Base-by-base conservation (phyloP, 2,797 vertebrate genomes). In the Leuciscus waleckii region DNA sequence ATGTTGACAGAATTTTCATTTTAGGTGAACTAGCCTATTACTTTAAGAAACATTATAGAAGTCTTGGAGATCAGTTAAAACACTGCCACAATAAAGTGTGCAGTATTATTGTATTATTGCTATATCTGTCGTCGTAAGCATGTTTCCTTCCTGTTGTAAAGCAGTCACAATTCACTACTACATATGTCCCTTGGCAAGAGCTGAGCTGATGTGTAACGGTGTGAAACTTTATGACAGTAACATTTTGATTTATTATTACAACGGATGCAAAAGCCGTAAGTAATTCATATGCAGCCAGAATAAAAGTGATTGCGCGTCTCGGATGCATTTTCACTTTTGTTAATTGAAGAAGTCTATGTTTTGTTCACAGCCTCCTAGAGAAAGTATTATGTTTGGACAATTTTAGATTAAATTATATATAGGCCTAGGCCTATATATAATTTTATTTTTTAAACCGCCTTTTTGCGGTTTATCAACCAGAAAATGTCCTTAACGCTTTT, bases 81-180 rank as follows among this genome's bases (percentile, higher is more conserved):
- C 7, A 35, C 69, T 35, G 39, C 13, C 39, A 29, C 39, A 29
- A 61, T 56, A n/a, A n/a, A 56, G 2, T 56, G 11, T 76, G 74
- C 49, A n/a, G 32, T 3, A 14, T 56, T 37, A 6, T 56, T 37
- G 29, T 14, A 76, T 32, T 7, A n/a, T 32, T 74, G 14, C 4
- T 26, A 2, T 49, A 37, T 82, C 17, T 17, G 43, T 26, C 21
- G 1, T 65, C 29, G 23, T 51, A 69, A 78, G 41, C 67, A 81
- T n/a, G 21, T 26, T n/a, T 81, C 32, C 82, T 26, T 84, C 78
- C 82, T 86, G 82, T 73, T 79, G 61, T 84, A 71, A 81, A 37
- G 10, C 14, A 2, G 10, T 56, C 13, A 26, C 23, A 61, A 26
- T 17, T 56, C 13, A 5, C 54, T 77, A 6, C 13, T 61, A 21